Percentiles rank a stretch among this genome's conserved stretches.
Evolutionary conservation across 2,797 vertebrate species (phyloP).

Genomic region (Melanogrammus aeglefinus): DNA sequence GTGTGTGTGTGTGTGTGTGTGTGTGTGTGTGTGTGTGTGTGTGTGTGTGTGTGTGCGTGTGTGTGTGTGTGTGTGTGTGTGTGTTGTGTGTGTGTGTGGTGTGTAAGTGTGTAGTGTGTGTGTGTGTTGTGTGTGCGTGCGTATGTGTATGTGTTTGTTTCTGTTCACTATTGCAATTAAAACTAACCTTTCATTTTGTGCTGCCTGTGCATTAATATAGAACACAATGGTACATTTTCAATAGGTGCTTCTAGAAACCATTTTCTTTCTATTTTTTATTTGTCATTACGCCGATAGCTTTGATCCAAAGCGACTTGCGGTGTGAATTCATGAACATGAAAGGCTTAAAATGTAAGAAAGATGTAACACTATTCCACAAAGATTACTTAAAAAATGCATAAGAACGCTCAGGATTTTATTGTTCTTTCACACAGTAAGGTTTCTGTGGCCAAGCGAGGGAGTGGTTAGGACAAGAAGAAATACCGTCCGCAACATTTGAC

Average conservation of each 20-base stretch:
- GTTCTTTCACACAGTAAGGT: not conserved
- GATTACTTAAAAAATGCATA: not conserved
- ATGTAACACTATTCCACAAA: not conserved
- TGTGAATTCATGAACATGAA: not conserved
- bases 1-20: too few species aligned
- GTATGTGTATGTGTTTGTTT: not conserved
- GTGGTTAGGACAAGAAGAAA: conserved; percentile 36
- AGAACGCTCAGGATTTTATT: not conserved
- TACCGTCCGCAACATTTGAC: conserved; percentile 66
- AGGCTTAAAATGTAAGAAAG: not conserved
- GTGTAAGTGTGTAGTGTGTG: too few species aligned
- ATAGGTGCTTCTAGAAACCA: not conserved
- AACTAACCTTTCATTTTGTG: not conserved
- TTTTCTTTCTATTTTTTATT: not conserved
- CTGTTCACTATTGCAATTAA: not conserved
- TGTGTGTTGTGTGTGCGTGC: too few species aligned
- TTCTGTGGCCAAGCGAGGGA: not conserved
- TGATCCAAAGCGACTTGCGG: not conserved
- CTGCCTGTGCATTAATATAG: not conserved
- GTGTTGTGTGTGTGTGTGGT: too few species aligned
- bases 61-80: too few species aligned
- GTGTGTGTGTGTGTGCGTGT: too few species aligned
- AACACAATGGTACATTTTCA: not conserved
- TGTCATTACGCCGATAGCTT: not conserved
- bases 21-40: too few species aligned